Evolutionary conservation across 2,113 vertebrate species (phyloP).

Genomic region (Cacatua alba): DNA sequence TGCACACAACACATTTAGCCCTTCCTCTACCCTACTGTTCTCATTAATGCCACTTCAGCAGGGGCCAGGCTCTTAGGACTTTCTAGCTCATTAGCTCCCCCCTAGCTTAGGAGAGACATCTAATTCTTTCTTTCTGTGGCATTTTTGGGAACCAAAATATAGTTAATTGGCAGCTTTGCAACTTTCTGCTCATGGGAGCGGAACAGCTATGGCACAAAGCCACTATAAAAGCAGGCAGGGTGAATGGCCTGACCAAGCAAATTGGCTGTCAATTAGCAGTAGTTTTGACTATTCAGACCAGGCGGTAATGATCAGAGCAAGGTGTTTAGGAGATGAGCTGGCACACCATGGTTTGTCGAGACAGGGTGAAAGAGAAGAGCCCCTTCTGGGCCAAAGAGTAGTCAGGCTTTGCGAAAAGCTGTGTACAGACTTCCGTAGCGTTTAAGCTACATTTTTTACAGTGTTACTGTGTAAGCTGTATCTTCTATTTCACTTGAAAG

Average conservation of each 20-base stretch:
- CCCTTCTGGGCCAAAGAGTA: background rate
- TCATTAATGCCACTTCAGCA: background rate
- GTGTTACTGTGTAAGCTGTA: background rate
- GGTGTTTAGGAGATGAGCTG: background rate
- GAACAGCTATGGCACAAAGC: background rate
- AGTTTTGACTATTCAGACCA: background rate
- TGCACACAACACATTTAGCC: background rate
- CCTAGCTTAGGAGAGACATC: background rate
- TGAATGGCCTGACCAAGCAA: background rate
- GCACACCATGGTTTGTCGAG: background rate
- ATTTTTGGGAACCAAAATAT: background rate
- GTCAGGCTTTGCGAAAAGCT: background rate
- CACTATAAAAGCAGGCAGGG: background rate
- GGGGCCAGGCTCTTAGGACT: background rate
- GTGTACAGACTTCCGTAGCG: background rate
- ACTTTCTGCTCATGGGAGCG: background rate
- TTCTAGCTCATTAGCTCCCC: background rate
- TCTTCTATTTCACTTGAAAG: background rate
- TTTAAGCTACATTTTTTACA: background rate
- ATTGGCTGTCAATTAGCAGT: background rate
- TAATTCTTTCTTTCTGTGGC: background rate
- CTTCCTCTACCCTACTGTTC: background rate
- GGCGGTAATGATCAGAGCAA: background rate
- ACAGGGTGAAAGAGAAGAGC: background rate
- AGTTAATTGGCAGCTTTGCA: background rate